These are phyloP conservation scores for Horisme vitalbata DNA, from an alignment of 2,888 invertebrate species.

Conservation along the genomic window DNA sequence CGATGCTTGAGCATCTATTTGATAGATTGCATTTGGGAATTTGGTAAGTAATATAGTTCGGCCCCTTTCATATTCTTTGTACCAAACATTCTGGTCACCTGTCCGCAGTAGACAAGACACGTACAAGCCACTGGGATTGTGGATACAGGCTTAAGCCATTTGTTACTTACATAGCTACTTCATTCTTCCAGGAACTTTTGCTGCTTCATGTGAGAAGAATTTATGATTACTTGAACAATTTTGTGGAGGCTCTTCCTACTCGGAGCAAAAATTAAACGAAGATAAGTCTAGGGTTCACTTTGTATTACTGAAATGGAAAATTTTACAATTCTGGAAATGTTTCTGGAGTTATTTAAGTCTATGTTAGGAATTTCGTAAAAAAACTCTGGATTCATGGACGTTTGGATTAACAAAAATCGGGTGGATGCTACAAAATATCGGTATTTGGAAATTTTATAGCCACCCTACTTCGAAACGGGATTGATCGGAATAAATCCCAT, in stretches of 20 bases:
- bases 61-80: conserved; percentile 4
- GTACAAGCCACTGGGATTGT: conserved; percentile 4
- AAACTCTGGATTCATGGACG: no score
- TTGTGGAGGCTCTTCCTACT: not conserved
- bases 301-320: no score
- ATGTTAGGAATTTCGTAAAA: no score
- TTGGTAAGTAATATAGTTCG: no score
- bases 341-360: no score
- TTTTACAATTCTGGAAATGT: not conserved
- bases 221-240: conserved; percentile 11
- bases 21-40: no score
- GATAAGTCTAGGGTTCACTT: no score
- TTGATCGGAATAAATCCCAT: conserved; percentile 44
- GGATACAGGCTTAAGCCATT: conserved; percentile 4
- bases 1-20: no score
- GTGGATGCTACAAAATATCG: not conserved
- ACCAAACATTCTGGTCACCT: conserved; percentile 8
- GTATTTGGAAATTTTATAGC: conserved; percentile 2
- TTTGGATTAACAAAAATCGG: not conserved
- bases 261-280: not conserved
- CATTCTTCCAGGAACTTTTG: conserved; percentile 14
- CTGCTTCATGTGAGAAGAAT: conserved; percentile 14
- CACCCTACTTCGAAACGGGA: conserved; percentile 5
- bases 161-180: conserved; percentile 13
- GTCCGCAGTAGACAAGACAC: no score